These are phyloP conservation scores for Elmis aenea DNA, from an alignment of 2,888 invertebrate genomes.

Conservation along the genomic window DNA sequence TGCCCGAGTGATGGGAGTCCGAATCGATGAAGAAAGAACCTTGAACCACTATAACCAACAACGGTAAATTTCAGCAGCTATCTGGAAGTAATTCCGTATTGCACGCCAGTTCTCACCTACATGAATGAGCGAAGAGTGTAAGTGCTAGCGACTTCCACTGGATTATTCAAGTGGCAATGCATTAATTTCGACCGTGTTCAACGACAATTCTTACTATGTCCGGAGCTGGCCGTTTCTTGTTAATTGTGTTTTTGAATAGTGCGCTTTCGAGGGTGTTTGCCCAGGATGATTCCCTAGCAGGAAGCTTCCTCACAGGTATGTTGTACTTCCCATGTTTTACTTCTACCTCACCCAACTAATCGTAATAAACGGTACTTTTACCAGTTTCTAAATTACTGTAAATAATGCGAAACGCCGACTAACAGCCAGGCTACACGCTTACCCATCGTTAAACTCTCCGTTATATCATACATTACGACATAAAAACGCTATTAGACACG, in stretches of 20 bases:
- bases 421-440: not conserved
- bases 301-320: conserved; percentile 77
- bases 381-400: conserved; percentile 3
- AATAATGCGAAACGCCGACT: too few species aligned
- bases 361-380: conserved; percentile 7
- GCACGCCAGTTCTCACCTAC: conserved; percentile 40
- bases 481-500: not conserved
- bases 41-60: conserved; percentile 33
- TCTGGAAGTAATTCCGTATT: conserved; percentile 41
- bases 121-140: conserved; percentile 40
- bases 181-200: conserved; percentile 38
- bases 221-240: conserved; percentile 22
- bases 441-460: conserved; percentile 1
- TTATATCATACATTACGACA: not conserved
- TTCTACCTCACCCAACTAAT: conserved; percentile 1
- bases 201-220: conserved; percentile 28
- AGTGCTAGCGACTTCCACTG: conserved; percentile 23
- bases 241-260: conserved; percentile 33
- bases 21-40: conserved; percentile 30
- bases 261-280: conserved; percentile 36
- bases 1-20: conserved; percentile 32
- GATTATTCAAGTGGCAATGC: conserved; percentile 27
- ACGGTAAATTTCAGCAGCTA: conserved; percentile 43
- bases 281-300: conserved; percentile 75
- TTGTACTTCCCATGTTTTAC: conserved; percentile 10